Percentiles rank a stretch among this genome's conserved stretches.
These are phyloP conservation scores for Donacobius atricapilla DNA, from an alignment of 2,113 vertebrate species.

Conservation along the genomic window DNA sequence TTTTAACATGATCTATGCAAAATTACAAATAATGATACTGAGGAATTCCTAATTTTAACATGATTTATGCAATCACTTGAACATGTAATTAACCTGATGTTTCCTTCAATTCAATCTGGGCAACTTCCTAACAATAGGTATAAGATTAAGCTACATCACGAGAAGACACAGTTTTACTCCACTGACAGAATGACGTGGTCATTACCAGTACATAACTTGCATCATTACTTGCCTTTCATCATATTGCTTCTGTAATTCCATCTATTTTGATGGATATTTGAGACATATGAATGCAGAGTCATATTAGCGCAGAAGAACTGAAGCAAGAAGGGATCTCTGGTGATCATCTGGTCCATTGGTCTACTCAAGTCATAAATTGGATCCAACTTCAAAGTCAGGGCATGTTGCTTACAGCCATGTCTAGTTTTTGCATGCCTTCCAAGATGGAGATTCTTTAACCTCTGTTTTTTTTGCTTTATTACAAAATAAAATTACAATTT, in stretches of 20 bases:
- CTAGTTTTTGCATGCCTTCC: background rate
- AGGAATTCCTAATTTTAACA: background rate
- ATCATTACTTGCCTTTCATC: background rate
- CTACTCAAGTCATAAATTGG: background rate
- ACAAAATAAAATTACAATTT: background rate
- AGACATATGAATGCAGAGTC: background rate
- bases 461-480: background rate
- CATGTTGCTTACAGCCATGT: background rate
- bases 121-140: background rate
- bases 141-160: background rate
- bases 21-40: background rate
- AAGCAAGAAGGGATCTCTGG: background rate
- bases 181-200: background rate
- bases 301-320: background rate
- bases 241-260: background rate
- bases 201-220: background rate
- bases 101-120: background rate
- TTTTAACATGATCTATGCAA: background rate
- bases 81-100: background rate
- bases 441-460: background rate
- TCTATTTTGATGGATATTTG: background rate
- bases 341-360: background rate
- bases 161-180: background rate
- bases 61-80: background rate
- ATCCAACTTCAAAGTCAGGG: background rate